Conservation (phyloP, 2,888 invertebrate genomes). For the Cistogaster globosa region DNA sequence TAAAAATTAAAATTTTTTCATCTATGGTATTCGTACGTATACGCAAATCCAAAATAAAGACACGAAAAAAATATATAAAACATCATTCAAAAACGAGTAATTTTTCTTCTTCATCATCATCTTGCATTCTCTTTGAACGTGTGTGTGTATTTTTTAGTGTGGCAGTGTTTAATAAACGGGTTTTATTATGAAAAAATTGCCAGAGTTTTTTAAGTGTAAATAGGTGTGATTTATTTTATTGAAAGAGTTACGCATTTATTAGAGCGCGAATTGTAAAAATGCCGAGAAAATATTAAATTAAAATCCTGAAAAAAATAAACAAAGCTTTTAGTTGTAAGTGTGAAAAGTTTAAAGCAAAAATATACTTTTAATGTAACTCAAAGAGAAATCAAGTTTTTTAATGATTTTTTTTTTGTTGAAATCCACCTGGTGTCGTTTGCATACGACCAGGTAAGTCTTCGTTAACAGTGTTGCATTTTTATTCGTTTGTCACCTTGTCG, state of each 20-base stretch:
- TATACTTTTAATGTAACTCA: background rate
- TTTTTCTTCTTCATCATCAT: conserved; percentile 48
- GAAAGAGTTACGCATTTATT: conserved; percentile 22
- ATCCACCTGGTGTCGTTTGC: conserved; percentile 48
- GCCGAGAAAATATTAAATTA: conserved; percentile 23
- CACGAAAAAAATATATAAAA: conserved; percentile 37
- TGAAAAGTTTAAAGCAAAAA: background rate
- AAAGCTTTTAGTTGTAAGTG: background rate
- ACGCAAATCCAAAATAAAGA: conserved; percentile 55
- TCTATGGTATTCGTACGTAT: conserved; percentile 40
- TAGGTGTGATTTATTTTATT: conserved; percentile 50
- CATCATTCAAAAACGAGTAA: conserved; percentile 64
- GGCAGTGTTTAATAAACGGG: conserved; percentile 49
- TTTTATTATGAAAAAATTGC: conserved; percentile 55
- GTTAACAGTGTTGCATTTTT: conserved; percentile 58
- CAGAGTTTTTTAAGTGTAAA: conserved; percentile 35
- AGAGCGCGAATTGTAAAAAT: conserved; percentile 51
- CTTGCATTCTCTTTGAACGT: conserved; percentile 49
- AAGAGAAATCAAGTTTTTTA: background rate
- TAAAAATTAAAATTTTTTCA: conserved; percentile 37
- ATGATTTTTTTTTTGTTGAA: background rate
- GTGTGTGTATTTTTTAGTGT: conserved; percentile 10
- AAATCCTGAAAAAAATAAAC: background rate
- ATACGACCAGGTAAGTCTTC: conserved; percentile 57
- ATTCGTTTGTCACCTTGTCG: conserved; percentile 27